phyloP scores from a whole-genome alignment of 2,888 invertebrate species.

The Sympetrum striolatum region DNA sequence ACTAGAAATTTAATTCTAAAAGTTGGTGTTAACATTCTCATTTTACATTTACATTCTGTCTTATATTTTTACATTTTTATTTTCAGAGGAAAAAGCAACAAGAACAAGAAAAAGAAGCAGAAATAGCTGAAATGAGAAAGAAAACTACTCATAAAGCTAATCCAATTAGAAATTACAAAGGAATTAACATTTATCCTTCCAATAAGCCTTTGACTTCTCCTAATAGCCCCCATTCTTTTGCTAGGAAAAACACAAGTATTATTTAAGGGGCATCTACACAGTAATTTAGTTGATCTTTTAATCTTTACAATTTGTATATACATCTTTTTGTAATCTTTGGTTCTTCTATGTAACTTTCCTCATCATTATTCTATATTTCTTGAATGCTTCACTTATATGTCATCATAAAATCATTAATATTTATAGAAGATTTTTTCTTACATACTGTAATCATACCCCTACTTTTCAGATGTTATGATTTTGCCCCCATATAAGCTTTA shows the following conservation, averaged over 20 bases:
- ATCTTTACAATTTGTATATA: neutral
- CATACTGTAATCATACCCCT: too few species aligned
- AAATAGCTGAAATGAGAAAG: slow-evolving; percentile 61
- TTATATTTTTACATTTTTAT: slow-evolving; percentile 53
- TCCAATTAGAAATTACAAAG: neutral
- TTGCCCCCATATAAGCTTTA: too few species aligned
- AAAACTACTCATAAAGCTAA: slow-evolving; percentile 56
- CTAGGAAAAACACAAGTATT: neutral
- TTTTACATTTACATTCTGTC: neutral
- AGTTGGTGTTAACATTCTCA: too few species aligned
- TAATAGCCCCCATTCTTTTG: neutral
- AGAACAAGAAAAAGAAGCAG: slow-evolving; percentile 53
- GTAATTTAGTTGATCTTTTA: neutral
- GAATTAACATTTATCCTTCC: neutral
- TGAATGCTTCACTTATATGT: neutral
- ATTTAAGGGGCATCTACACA: too few species aligned
- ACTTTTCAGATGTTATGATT: too few species aligned
- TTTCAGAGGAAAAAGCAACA: slow-evolving; percentile 57
- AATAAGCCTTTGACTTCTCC: neutral
- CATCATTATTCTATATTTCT: neutral
- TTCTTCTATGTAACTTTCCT: neutral
- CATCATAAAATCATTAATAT: neutral
- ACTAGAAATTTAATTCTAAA: too few species aligned
- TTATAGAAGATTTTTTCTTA: neutral
- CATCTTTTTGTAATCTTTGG: neutral